phyloP scores from a whole-genome alignment of 2,113 vertebrate species.

The Antechinus stuartii region DNA sequence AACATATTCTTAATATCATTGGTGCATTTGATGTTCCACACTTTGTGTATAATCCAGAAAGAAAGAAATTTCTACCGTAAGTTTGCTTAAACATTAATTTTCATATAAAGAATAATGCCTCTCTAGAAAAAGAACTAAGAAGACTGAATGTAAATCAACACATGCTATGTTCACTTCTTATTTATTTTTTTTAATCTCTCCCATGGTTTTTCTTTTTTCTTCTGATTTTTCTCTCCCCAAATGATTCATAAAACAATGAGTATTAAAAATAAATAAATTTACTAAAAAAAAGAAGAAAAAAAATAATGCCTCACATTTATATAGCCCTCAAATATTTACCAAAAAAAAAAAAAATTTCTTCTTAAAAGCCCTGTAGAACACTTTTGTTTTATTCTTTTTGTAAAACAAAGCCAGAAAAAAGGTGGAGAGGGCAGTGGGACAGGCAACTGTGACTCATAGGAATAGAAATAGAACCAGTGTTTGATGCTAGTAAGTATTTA shows the following conservation, averaged over 20 bases:
- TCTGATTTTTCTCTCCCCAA: too few relatives aligned
- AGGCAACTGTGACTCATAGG: neutral
- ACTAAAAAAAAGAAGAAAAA: neutral
- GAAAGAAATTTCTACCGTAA: slow-evolving; percentile 98
- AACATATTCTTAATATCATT: slow-evolving; percentile 96
- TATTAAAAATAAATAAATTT: too few relatives aligned
- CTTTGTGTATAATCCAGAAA: slow-evolving; percentile 93
- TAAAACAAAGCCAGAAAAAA: neutral
- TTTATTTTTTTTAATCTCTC: too few relatives aligned
- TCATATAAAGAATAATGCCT: neutral
- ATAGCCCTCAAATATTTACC: neutral
- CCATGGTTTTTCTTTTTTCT: too few relatives aligned
- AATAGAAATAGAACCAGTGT: neutral
- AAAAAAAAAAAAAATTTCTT: neutral
- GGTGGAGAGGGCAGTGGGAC: rapidly evolving
- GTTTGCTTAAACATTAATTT: slow-evolving; percentile 75
- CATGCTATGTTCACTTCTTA: too few relatives aligned
- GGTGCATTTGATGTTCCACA: slow-evolving; percentile 96
- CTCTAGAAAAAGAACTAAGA: neutral
- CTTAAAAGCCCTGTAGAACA: neutral
- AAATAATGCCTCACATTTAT: neutral
- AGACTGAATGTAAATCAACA: too few relatives aligned
- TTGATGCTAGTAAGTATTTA: neutral
- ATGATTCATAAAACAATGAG: too few relatives aligned
- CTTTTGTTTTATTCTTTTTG: neutral